phyloP scores from a whole-genome alignment of 2,797 vertebrate genomes.

The Cetoscarus ocellatus region DNA sequence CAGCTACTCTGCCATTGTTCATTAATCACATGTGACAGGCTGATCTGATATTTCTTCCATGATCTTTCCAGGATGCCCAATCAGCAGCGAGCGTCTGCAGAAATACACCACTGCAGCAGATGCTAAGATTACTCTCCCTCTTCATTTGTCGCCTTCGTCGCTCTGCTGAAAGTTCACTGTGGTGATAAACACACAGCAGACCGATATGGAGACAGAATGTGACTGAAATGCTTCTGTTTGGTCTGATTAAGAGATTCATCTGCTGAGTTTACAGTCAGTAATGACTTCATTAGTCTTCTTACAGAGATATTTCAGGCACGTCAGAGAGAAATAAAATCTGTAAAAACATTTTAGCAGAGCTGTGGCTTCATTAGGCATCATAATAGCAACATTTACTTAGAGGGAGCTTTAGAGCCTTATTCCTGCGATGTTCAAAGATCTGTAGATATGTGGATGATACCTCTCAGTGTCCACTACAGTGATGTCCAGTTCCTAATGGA shows the following conservation, averaged over 20 bases:
- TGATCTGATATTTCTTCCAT: constrained; percentile 61
- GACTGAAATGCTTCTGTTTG: constrained; percentile 9
- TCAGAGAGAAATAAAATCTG: background rate
- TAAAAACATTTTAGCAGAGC: background rate
- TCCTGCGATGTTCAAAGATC: too few species aligned
- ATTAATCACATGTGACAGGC: constrained; percentile 68
- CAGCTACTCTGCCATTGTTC: constrained; percentile 37
- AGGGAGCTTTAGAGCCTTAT: too few species aligned
- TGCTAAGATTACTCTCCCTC: constrained; percentile 52
- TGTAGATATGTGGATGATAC: too few species aligned
- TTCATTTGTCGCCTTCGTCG: constrained; percentile 34
- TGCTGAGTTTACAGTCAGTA: background rate
- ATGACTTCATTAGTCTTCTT: background rate
- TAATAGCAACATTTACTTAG: background rate
- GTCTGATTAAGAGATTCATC: constrained; percentile 23
- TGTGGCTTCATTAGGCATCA: background rate
- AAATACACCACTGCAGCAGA: constrained; percentile 58
- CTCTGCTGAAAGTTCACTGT: constrained; percentile 57
- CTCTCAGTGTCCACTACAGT: too few species aligned
- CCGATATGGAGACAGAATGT: constrained; percentile 1
- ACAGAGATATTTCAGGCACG: background rate
- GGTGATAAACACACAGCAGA: constrained; percentile 21
- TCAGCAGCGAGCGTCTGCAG: constrained; percentile 60
- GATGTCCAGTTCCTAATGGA: too few species aligned
- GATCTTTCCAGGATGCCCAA: constrained; percentile 63